These are phyloP conservation scores for Sesia bembeciformis DNA, from an alignment of 2,888 invertebrate genomes.

Conservation along the genomic window DNA sequence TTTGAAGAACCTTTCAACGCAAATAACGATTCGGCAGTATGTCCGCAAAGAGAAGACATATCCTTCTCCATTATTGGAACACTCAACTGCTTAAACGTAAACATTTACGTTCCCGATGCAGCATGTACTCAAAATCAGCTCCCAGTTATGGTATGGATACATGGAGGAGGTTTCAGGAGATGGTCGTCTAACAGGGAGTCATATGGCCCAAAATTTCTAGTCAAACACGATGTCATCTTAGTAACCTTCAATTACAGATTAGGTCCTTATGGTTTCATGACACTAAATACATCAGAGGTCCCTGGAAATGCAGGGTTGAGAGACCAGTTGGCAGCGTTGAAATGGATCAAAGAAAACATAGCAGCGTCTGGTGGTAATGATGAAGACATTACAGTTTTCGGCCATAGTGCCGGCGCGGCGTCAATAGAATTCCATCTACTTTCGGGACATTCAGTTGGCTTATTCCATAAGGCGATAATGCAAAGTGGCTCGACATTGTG, in stretches of 20 bases:
- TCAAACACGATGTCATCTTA: slow-evolving; percentile 36
- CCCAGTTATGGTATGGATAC: slow-evolving; percentile 38
- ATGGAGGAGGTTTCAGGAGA: slow-evolving; percentile 30
- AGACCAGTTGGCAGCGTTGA: slow-evolving; percentile 36
- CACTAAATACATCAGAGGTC: slow-evolving; percentile 28
- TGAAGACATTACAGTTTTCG: slow-evolving; percentile 33
- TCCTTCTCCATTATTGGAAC: slow-evolving; percentile 18
- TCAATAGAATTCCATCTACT: slow-evolving; percentile 35
- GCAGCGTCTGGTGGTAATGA: slow-evolving; percentile 39
- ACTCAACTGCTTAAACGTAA: slow-evolving; percentile 33
- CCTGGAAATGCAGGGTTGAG: slow-evolving; percentile 47
- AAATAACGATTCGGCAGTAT: slow-evolving; percentile 26
- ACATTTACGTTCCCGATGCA: slow-evolving; percentile 29
- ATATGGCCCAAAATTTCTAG: slow-evolving; percentile 29
- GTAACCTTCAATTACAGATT: slow-evolving; percentile 37
- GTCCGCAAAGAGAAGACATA: slow-evolving; percentile 32
- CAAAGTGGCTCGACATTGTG: slow-evolving; percentile 31
- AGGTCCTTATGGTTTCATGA: slow-evolving; percentile 48
- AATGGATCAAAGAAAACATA: slow-evolving; percentile 41
- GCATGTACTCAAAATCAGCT: slow-evolving; percentile 22
- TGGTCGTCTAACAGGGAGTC: slow-evolving; percentile 20
- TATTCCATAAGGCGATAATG: slow-evolving; percentile 31
- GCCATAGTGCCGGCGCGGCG: slow-evolving; percentile 34
- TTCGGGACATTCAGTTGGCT: slow-evolving; percentile 20
- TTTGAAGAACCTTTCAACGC: slow-evolving; percentile 32